Evolutionary conservation across 1,140 invertebrate genomes (phyloP), one percentile per base, ranked within the genome.

Genomic region (Sminthurides bifidus): DNA sequence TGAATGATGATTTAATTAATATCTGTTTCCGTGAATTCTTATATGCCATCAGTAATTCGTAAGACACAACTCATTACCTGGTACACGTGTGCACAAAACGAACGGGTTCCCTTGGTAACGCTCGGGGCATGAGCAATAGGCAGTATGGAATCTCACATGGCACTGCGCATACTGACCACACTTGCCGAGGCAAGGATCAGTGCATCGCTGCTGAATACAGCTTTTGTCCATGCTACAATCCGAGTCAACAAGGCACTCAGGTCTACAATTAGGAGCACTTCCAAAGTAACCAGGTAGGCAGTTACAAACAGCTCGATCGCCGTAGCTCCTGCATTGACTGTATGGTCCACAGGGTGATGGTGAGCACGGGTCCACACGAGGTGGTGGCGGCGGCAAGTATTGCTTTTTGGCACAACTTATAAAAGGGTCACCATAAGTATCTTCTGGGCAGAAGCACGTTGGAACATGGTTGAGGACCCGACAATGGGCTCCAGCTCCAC

Each of bases 201-300:
- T 66, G 64, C 80, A 82, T 68, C 76, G 77, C 66, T 79, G 72
- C 63, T 79, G 80, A 29, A 83, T 78, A 66, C 85, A 89, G 10
- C 82, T 79, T 66, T 79, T 77, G 37, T 72, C 68, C 26, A 70
- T 65, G 21, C 69, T 65, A 66, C 83, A 85, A 64, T 84, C 81
- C 5, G 31, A 46, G 26, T 38, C 29, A 19, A 35, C 17, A 12
- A 38, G 33, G 41, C 51, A 52, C 23, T 66, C 64, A 19, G 29
- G 58, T 55, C 63, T 66, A 27, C 65, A 61, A 40, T 60, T 56
- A n/a, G 63, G 65, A 19, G 68, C 65, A 56, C 65, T 65, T 26
- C 70, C 70, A 49, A 66, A 66, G 66, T 84, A 84, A 30, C 78
- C 78, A 54, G 64, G 57, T 38, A 68, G 53, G 59, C 69, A 73